Base-by-base conservation (phyloP, 2,797 vertebrate species). In the Cryptoblepharus egeriae region DNA sequence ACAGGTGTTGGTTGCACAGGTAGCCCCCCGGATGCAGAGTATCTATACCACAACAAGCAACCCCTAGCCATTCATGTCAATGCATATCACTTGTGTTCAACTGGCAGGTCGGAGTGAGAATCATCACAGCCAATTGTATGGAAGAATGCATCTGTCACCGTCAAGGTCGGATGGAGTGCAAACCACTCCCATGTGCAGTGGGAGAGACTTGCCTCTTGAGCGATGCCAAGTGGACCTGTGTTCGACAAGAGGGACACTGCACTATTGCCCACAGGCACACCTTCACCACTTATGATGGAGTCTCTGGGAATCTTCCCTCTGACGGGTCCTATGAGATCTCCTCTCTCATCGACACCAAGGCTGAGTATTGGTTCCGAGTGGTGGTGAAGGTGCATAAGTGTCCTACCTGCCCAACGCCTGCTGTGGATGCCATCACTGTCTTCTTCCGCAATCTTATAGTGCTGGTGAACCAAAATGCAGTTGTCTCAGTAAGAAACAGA, bases 271-370 rank as follows among this genome's bases (percentile, higher is more conserved):
- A 75, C 0, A 70, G 8, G 0, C 91, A 91, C 39, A 82, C 81
- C 68, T 85, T 96, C 77, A 93, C 65, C 70, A 91, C 95, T 24
- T 97, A 95, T 26, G 93, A 97, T 42, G 95, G 94, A 75, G 87
- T 94, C 77, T 79, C 88, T 35, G 95, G 93, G 74, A 68, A 80
- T 0, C 52, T 91, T 13, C 84, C 69, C 20, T 52, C 57, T 20
- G 86, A 83, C 1, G 96, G 93, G 15, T 94, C 94, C 22, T 94
- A 93, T n/a, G 94, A 95, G 75, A 78, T 95, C 72, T 94, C 94
- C 0, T 88, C 92, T 1, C 70, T 95, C 70, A 93, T 94, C 8
- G 85, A 94, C 1, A 89, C 91, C 57, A 26, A 71, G 0, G 55
- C 88, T 9, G 7, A 49, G 22, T 82, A 86, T 71, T 96, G 95